A percentile compares a stretch with the other conserved stretches of the same genome.
Conservation (phyloP, 2,888 invertebrate genomes). For the Hanleya hanleyi region DNA sequence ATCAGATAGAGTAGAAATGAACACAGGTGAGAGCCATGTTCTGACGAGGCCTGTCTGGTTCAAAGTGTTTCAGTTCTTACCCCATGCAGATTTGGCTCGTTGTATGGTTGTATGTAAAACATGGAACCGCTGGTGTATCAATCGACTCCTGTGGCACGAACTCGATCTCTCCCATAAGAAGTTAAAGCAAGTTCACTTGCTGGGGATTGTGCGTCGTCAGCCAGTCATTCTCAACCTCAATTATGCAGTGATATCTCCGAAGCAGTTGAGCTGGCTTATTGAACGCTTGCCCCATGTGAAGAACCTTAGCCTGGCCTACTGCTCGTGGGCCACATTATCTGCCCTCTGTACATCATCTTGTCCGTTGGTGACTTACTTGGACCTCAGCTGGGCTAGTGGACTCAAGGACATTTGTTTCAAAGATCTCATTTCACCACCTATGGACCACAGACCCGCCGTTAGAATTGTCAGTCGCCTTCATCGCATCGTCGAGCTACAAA, state of each 20-base stretch:
- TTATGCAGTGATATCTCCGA: slow-evolving; percentile 90
- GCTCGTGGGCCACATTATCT: slow-evolving; percentile 83
- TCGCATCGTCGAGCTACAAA: slow-evolving; percentile 82
- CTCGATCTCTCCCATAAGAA: slow-evolving; percentile 83
- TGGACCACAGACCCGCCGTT: slow-evolving; percentile 84
- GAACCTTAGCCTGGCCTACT: slow-evolving; percentile 83
- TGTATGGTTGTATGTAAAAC: slow-evolving; percentile 85
- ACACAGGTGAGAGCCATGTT: slow-evolving; percentile 52
- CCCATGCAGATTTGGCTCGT: slow-evolving; percentile 77
- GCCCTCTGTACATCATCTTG: slow-evolving; percentile 88
- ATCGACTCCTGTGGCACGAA: slow-evolving; percentile 87
- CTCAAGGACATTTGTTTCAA: slow-evolving; percentile 88
- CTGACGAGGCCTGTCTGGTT: slow-evolving; percentile 71
- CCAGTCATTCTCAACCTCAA: slow-evolving; percentile 88
- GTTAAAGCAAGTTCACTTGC: slow-evolving; percentile 83
- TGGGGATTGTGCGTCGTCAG: slow-evolving; percentile 90
- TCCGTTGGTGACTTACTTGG: slow-evolving; percentile 83
- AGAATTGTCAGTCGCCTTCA: slow-evolving; percentile 85
- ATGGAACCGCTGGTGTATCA: slow-evolving; percentile 90
- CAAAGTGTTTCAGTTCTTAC: slow-evolving; percentile 73
- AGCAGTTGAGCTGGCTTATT: slow-evolving; percentile 94
- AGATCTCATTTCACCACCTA: slow-evolving; percentile 89
- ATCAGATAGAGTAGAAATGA: slow-evolving; percentile 51
- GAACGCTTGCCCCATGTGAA: slow-evolving; percentile 88
- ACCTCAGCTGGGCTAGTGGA: slow-evolving; percentile 90